These are phyloP conservation scores for Patiria miniata DNA, from an alignment of 35 echinoderm and acorn worm genomes.

Conservation along the genomic window DNA sequence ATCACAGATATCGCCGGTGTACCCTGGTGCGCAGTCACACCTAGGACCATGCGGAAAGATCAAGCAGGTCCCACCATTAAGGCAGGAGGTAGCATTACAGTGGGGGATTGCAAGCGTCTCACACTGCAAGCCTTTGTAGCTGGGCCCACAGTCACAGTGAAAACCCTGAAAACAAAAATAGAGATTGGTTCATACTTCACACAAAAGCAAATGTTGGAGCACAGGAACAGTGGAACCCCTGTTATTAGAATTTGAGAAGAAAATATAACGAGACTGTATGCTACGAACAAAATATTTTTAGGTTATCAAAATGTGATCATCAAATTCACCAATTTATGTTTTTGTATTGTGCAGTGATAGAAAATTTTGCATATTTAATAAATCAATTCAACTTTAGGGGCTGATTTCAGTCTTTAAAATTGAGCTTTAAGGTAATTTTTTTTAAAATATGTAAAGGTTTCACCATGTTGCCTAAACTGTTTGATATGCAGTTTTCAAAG, in stretches of 20 bases:
- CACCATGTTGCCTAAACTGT: too few species aligned
- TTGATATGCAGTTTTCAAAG: too few species aligned
- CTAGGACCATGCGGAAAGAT: background rate
- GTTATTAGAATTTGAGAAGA: background rate
- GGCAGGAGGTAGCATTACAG: background rate
- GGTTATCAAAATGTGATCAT: too few species aligned
- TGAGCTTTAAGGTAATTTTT: too few species aligned
- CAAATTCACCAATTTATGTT: too few species aligned
- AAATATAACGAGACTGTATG: background rate
- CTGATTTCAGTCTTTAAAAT: too few species aligned
- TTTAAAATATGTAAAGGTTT: too few species aligned
- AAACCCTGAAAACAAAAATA: background rate
- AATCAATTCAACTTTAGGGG: too few species aligned
- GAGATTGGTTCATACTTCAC: background rate
- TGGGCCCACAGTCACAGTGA: background rate
- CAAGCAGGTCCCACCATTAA: background rate
- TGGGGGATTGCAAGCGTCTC: background rate
- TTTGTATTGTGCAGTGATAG: too few species aligned
- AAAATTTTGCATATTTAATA: too few species aligned
- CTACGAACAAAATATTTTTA: background rate
- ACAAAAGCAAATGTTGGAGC: background rate
- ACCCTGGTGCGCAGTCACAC: background rate
- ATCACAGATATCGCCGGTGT: background rate
- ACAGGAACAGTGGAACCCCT: constrained; percentile 5
- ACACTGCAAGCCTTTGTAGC: background rate